Base-by-base conservation (phyloP, 2,888 invertebrate species). In the Phyllotreta cruciferae region DNA sequence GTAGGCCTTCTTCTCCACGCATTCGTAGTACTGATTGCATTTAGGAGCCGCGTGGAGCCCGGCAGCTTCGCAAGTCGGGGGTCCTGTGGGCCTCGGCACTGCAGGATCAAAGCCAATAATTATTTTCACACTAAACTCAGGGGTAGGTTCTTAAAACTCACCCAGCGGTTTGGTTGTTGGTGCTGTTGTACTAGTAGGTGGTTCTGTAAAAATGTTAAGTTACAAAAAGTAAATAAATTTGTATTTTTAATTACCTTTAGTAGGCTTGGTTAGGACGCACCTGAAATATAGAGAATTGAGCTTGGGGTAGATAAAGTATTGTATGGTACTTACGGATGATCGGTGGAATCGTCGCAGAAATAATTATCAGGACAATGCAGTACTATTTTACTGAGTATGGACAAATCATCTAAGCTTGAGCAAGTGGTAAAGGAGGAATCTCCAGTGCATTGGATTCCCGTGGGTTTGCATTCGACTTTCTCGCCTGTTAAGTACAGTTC, bases 21-120 rank as follows among this genome's bases (percentile, higher is more conserved):
- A 64, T 54, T 61, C 61, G 42, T 64, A 64, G 24, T 57, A 64
- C 36, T 64, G 56, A 10, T 54, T 54, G 35, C 64, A 64, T 35
- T 37, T 36, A 6, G 61, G 57, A 7, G 61, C 64, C 24, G 64
- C 14, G 9, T 37, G 50, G 5, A 57, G 39, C 49, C 61, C 61
- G 0, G 2, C 38, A 1, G 49, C 38, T 6, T 14, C 50, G 37
- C 64, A 64, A 11, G 36, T 13, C 35, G 64, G 64, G 5, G 56
- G 34, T 9, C 44, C 42, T 8, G 56, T 53, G 34, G 64, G 60
- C 39, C 56, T 60, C 8, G 56, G 24, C 14, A 38, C 56, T 56
- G 39, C 24, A 56, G 37, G 3, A 45, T 52, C 4, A 24, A 24
- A 24, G 4, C 1, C 4, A 1, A 24, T 3, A 24, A 3, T 24